phyloP scores from a whole-genome alignment of 2,888 invertebrate genomes.

The Drosophila leonis region DNA sequence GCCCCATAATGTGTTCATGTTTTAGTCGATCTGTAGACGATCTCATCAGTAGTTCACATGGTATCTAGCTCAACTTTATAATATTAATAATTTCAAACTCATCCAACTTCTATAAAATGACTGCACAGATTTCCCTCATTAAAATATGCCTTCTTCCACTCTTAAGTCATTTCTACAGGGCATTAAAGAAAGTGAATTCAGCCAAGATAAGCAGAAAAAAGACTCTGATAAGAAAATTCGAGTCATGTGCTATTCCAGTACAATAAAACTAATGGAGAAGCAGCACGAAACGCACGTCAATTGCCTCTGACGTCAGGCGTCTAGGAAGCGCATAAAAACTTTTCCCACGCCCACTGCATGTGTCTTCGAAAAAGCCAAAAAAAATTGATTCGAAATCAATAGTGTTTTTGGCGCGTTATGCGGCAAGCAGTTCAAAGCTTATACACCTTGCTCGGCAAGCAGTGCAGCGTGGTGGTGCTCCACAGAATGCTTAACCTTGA shows the following conservation, averaged over 20 bases:
- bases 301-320: constrained; percentile 32
- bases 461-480: not conserved
- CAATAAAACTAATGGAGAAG: not conserved
- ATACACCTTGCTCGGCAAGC: constrained; percentile 10
- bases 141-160: not conserved
- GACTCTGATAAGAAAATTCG: constrained; percentile 26
- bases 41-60: not conserved
- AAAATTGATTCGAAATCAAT: constrained; percentile 39
- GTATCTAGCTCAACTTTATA: not conserved
- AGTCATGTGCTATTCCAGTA: constrained; percentile 39
- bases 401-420: constrained; percentile 32
- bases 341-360: constrained; percentile 27
- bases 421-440: constrained; percentile 48
- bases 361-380: not conserved
- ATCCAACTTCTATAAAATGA: not conserved
- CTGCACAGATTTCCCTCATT: not conserved
- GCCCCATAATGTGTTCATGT: no score
- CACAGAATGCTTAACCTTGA: constrained; percentile 12
- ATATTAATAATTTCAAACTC: no score
- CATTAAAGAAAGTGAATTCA: constrained; percentile 35
- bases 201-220: not conserved
- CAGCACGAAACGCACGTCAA: constrained; percentile 16
- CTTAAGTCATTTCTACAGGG: not conserved
- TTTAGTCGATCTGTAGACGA: no score
- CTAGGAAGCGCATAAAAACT: not conserved